Evolutionary conservation across 2,888 invertebrate genomes (phyloP).

Genomic region (Bedellia somnulentella): DNA sequence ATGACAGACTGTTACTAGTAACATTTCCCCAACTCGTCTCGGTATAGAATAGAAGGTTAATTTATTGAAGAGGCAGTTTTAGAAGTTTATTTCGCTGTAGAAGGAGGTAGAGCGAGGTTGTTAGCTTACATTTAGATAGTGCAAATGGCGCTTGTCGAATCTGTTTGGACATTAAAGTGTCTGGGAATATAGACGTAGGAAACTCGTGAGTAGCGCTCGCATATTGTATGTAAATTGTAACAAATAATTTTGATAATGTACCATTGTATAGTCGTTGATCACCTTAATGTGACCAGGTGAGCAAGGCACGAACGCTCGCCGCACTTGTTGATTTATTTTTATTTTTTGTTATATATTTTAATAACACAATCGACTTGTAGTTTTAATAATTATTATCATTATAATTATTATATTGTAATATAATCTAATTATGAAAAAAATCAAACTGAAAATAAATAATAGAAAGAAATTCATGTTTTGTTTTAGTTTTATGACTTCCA

Average conservation of each 20-base stretch:
- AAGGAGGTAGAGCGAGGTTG: too few relatives aligned
- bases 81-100: too few relatives aligned
- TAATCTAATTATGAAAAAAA: constrained; percentile 62
- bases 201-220: constrained; percentile 56
- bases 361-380: constrained; percentile 59
- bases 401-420: constrained; percentile 55
- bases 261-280: constrained; percentile 58
- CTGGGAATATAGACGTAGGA: constrained; percentile 60
- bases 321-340: constrained; percentile 51
- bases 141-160: too few relatives aligned
- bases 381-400: constrained; percentile 60
- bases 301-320: too few relatives aligned
- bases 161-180: too few relatives aligned
- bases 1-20: too few relatives aligned
- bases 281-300: too few relatives aligned
- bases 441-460: constrained; percentile 59
- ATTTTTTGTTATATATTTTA: constrained; percentile 58
- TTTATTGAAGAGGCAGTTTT: too few relatives aligned
- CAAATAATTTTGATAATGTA: constrained; percentile 56
- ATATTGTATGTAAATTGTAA: constrained; percentile 55
- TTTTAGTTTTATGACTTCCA: constrained; percentile 14
- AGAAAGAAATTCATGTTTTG: constrained; percentile 32
- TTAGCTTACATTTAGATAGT: too few relatives aligned
- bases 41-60: too few relatives aligned
- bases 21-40: too few relatives aligned